These are phyloP conservation scores for Sepioteuthis lessoniana DNA, from an alignment of 2,888 invertebrate species.

Conservation along the genomic window DNA sequence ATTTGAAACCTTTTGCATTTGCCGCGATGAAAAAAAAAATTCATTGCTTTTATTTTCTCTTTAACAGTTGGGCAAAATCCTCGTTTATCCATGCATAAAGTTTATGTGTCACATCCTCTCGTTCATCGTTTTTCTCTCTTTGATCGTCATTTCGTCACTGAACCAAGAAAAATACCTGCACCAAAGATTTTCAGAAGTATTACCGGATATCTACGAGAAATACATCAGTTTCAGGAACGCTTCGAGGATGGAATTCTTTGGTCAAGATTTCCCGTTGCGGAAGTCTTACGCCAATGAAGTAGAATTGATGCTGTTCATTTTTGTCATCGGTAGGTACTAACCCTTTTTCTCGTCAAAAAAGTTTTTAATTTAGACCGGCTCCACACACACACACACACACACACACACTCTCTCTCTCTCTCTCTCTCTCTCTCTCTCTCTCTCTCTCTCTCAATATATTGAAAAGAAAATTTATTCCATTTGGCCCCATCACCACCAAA, in stretches of 20 bases:
- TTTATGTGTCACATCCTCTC: slow-evolving; percentile 71
- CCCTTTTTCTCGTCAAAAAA: not conserved
- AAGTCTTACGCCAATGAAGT: slow-evolving; percentile 59
- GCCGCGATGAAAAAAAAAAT: not conserved
- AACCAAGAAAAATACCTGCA: slow-evolving; percentile 53
- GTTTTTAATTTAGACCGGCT: not conserved
- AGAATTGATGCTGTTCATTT: slow-evolving; percentile 64
- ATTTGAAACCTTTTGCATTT: not conserved
- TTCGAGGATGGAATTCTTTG: slow-evolving; percentile 54
- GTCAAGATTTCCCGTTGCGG: slow-evolving; percentile 63
- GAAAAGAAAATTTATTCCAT: too few species aligned
- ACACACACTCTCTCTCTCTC: too few species aligned
- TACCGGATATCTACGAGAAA: slow-evolving; percentile 53
- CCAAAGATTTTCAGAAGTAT: slow-evolving; percentile 51
- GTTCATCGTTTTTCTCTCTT: slow-evolving; percentile 68
- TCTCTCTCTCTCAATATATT: not conserved
- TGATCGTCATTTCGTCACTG: slow-evolving; percentile 67
- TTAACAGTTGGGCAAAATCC: slow-evolving; percentile 62
- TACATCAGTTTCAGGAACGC: slow-evolving; percentile 48
- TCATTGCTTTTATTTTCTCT: slow-evolving; percentile 15
- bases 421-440: not conserved
- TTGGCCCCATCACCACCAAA: too few species aligned
- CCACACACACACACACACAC: too few species aligned
- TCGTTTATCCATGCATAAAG: slow-evolving; percentile 72
- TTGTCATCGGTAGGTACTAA: slow-evolving; percentile 64